Percentiles rank a stretch among this genome's conserved stretches.
Evolutionary conservation across 2,113 vertebrate genomes (phyloP).

Genomic region (Apodemus sylvaticus): DNA sequence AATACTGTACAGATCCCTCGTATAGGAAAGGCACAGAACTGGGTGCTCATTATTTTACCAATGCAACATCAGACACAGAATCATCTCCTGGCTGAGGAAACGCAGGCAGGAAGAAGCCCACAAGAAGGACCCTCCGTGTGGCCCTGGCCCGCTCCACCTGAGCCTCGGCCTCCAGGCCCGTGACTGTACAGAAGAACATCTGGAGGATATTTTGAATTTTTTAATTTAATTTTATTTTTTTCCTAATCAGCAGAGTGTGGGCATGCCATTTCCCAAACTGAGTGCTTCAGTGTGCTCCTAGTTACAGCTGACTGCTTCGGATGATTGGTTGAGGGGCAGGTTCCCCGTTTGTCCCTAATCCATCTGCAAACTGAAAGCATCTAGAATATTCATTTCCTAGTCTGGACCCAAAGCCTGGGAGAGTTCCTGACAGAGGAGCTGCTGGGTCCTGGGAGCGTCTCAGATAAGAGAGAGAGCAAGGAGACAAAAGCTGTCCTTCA

Average conservation of each 20-base stretch:
- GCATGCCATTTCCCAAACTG: not conserved
- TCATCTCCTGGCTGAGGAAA: fast-evolving
- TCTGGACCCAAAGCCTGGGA: not conserved
- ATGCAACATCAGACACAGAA: not conserved
- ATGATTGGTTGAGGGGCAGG: slow-evolving; percentile 80
- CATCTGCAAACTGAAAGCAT: slow-evolving; percentile 77
- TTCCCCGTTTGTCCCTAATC: slow-evolving; percentile 67
- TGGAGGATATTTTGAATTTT: not conserved
- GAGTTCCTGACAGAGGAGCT: not conserved
- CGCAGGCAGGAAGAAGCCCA: too few species aligned
- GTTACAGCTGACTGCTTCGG: slow-evolving; percentile 76
- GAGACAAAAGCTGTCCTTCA: not conserved
- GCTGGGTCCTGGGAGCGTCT: not conserved
- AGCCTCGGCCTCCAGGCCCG: not conserved
- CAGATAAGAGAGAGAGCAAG: not conserved
- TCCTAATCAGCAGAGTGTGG: slow-evolving; percentile 5
- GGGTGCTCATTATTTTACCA: not conserved
- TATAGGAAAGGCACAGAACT: not conserved
- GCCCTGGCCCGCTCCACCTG: fast-evolving
- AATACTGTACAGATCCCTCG: not conserved
- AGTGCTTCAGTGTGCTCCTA: slow-evolving; percentile 78
- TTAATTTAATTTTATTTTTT: not conserved
- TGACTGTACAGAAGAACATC: not conserved
- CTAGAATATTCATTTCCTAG: slow-evolving; percentile 73
- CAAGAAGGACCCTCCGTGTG: not conserved